Evolutionary conservation across 2,113 vertebrate genomes (phyloP), one percentile per base, ranked within the genome.

Genomic region (Calonectris borealis): DNA sequence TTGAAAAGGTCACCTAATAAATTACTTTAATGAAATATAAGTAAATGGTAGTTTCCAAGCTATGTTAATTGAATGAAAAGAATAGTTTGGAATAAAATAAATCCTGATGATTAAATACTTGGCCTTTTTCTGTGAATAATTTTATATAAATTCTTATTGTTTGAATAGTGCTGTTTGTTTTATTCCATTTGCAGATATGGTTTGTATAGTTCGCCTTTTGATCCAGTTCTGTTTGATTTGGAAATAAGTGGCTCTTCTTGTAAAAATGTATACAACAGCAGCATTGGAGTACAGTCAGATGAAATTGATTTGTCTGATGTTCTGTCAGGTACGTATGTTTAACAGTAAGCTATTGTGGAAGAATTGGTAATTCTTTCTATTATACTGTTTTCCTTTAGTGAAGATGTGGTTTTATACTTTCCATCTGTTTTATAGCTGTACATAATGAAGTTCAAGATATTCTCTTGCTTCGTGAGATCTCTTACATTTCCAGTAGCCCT

Each of bases 231-330:
- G 27, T 99, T 99, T 98, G 99, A 99, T 98, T 97, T 99, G 98
- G 99, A 99, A 97, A 99, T 99, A 98, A 99, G 98, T 84, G 99
- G 99, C n/a, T 99, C 99, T 57, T 99, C 99, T 75, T 99, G 99
- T 98, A 99, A 99, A 98, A 99, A 99, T 80, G 97, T 99, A 8
- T 99, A 99, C 96, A 99, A 98, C 97, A 99, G 99, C 98, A 99
- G 98, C 97, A 99, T 99, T 69, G 99, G 99, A 60, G 98, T 99
- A 69, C 99, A 99, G 93, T 99, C 99, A 54, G 99, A 99, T 95
- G 99, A 99, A 98, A 99, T 99, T 71, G 99, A 99, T 97, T 98
- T 99, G 79, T 99, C 99, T 68, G 99, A 99, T 98, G 99, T 99
- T 80, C 98, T 99, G n/a, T 99, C 99, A 99, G 99, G 99, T 99